Percentiles rank a stretch among this genome's conserved stretches.
phyloP scores from a whole-genome alignment of 2,797 vertebrate species.

The Spheniscus humboldti region DNA sequence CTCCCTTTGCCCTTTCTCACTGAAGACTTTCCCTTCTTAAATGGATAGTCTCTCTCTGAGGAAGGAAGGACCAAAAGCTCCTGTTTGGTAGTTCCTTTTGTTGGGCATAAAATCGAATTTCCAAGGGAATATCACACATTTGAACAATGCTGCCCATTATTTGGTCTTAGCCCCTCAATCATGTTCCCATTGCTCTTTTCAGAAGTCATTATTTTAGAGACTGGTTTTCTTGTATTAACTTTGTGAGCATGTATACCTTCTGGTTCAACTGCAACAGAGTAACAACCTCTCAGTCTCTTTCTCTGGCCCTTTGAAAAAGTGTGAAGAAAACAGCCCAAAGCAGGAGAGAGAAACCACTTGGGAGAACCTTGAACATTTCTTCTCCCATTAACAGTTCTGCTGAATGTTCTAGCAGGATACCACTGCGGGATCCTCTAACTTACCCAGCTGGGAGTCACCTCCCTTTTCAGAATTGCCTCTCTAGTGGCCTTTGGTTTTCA shows the following conservation, averaged over 20 bases:
- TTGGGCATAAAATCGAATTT: background rate
- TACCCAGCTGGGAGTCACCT: background rate
- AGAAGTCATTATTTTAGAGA: background rate
- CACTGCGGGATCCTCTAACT: background rate
- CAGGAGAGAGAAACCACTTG: background rate
- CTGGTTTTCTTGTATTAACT: background rate
- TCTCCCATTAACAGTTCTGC: background rate
- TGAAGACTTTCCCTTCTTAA: background rate
- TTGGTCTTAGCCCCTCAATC: background rate
- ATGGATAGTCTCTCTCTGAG: background rate
- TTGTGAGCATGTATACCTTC: background rate
- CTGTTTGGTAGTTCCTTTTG: background rate
- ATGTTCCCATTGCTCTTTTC: background rate
- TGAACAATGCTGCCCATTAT: background rate
- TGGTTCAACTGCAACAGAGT: background rate
- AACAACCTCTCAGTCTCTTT: background rate
- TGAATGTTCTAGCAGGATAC: background rate
- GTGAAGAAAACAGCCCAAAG: background rate
- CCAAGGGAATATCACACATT: background rate
- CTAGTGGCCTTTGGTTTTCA: background rate
- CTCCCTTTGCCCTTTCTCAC: background rate
- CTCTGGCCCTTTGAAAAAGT: background rate
- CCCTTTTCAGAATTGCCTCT: background rate
- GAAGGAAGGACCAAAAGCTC: background rate
- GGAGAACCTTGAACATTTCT: background rate